Evolutionary conservation across 2,797 vertebrate genomes (phyloP).

Genomic region (Graptemys geographica): DNA sequence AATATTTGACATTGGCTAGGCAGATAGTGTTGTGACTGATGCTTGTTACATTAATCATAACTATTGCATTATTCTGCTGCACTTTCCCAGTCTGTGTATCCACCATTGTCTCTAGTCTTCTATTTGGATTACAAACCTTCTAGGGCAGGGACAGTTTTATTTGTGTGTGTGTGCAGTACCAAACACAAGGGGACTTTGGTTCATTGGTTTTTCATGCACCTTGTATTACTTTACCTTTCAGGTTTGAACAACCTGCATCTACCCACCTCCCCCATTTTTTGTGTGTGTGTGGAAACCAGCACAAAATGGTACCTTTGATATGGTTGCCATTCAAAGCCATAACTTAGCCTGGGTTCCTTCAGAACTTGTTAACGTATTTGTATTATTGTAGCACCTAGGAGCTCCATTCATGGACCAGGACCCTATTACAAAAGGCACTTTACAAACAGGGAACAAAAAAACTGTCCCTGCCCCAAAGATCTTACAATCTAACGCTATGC

Average conservation of each 20-base stretch:
- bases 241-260: not conserved
- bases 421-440: not conserved
- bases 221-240: not conserved
- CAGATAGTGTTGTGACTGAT: not conserved
- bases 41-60: not conserved
- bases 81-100: not conserved
- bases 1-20: not conserved
- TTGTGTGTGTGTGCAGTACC: not conserved
- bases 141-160: not conserved
- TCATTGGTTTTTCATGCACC: not conserved
- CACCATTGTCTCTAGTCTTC: not conserved
- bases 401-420: not conserved
- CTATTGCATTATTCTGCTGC: not conserved
- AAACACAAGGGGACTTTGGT: not conserved
- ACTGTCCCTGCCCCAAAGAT: not conserved
- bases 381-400: not conserved
- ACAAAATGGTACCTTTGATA: not conserved
- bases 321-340: not conserved
- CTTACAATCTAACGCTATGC: not conserved
- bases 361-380: not conserved
- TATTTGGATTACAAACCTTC: not conserved
- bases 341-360: not conserved
- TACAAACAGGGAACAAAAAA: not conserved
- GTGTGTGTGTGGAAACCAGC: not conserved
- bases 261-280: not conserved